Evolutionary conservation across 1,140 invertebrate species (phyloP).

Genomic region (Maniola jurtina): DNA sequence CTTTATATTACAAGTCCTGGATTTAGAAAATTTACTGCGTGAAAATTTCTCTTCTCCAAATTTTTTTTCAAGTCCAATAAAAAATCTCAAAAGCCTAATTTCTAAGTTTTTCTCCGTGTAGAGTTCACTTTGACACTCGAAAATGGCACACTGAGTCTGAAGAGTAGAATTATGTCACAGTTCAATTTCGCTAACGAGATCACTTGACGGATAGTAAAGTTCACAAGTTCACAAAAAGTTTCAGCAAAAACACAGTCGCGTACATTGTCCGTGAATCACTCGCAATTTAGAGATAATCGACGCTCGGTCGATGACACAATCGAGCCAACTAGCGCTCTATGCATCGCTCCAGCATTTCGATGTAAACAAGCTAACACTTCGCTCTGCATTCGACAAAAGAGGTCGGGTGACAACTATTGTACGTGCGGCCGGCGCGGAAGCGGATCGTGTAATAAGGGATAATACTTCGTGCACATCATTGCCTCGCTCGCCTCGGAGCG

Average conservation of each 20-base stretch:
- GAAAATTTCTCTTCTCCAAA: neutral
- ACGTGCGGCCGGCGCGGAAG: slow-evolving; percentile 71
- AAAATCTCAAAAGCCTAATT: slow-evolving; percentile 28
- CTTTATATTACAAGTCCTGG: neutral
- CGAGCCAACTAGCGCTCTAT: slow-evolving; percentile 64
- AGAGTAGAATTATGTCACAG: slow-evolving; percentile 39
- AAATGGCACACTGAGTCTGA: slow-evolving; percentile 49
- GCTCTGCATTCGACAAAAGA: slow-evolving; percentile 65
- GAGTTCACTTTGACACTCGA: slow-evolving; percentile 54
- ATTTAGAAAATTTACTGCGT: neutral
- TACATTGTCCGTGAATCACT: slow-evolving; percentile 67
- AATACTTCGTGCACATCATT: slow-evolving; percentile 77
- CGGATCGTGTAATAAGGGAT: slow-evolving; percentile 77
- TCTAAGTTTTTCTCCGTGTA: slow-evolving; percentile 28
- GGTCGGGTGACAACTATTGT: slow-evolving; percentile 66
- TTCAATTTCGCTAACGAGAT: slow-evolving; percentile 54
- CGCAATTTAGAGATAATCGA: slow-evolving; percentile 60
- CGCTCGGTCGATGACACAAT: slow-evolving; percentile 71
- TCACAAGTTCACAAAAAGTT: slow-evolving; percentile 68
- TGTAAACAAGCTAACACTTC: slow-evolving; percentile 73
- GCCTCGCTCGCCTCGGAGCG: slow-evolving; percentile 56
- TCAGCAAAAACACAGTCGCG: slow-evolving; percentile 47
- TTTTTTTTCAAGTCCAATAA: slow-evolving; percentile 16
- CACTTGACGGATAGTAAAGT: slow-evolving; percentile 46
- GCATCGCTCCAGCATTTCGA: slow-evolving; percentile 60